These are phyloP conservation scores for Nothobranchius kuhntae DNA, from an alignment of 2,113 vertebrate genomes.

Conservation along the genomic window DNA sequence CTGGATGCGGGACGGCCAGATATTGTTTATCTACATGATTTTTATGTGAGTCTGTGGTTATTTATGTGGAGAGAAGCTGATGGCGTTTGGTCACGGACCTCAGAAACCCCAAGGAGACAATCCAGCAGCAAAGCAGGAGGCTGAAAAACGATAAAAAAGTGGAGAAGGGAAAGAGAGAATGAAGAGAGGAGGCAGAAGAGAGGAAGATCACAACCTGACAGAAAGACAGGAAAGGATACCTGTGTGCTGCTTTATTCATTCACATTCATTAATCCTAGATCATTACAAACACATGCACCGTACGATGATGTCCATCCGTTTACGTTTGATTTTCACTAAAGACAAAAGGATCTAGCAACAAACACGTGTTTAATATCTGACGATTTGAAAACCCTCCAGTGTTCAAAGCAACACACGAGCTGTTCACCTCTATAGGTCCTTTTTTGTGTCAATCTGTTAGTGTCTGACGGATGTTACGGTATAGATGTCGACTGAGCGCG, in stretches of 20 bases:
- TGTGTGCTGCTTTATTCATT: slow-evolving; percentile 51
- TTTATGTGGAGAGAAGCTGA: slow-evolving; percentile 75
- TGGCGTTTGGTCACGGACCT: slow-evolving; percentile 85
- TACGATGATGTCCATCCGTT: slow-evolving; percentile 39
- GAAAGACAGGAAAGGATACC: slow-evolving; percentile 48
- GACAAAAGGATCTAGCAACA: slow-evolving; percentile 20
- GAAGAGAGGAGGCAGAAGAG: slow-evolving; percentile 42
- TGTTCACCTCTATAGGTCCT: slow-evolving; percentile 37
- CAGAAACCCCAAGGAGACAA: slow-evolving; percentile 85
- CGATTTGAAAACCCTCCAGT: slow-evolving; percentile 32
- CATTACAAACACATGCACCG: slow-evolving; percentile 31
- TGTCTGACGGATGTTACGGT: slow-evolving; percentile 49
- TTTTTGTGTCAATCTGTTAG: slow-evolving; percentile 54
- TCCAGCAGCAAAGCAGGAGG: slow-evolving; percentile 81
- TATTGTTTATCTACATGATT: slow-evolving; percentile 30
- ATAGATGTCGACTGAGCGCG: slow-evolving; percentile 52
- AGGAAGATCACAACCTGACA: slow-evolving; percentile 41
- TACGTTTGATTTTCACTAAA: slow-evolving; percentile 24
- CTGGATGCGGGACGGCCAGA: slow-evolving; percentile 53
- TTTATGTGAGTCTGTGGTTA: not conserved
- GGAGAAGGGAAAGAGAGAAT: slow-evolving; percentile 55
- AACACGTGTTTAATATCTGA: slow-evolving; percentile 26
- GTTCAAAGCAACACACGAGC: slow-evolving; percentile 13
- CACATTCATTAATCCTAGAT: slow-evolving; percentile 51
- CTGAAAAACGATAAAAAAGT: slow-evolving; percentile 66